Evolutionary conservation across 2,888 invertebrate species (phyloP).

Genomic region (Lingula anatina): DNA sequence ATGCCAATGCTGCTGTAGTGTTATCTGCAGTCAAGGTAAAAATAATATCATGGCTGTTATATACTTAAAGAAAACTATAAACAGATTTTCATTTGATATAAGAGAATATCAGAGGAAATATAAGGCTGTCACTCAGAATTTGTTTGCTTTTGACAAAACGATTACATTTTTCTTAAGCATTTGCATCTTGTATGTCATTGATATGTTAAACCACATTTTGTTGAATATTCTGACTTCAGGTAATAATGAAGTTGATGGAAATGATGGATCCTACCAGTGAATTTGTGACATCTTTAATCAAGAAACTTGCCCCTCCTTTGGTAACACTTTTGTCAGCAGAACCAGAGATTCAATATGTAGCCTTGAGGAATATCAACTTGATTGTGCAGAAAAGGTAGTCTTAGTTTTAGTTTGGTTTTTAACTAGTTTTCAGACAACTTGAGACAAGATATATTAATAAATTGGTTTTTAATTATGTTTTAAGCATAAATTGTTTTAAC

Average conservation of each 20-base stretch:
- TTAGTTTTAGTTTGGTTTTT: no score
- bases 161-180: background rate
- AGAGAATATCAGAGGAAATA: no score
- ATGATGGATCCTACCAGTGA: conserved; percentile 91
- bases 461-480: no score
- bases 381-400: conserved; percentile 85
- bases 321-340: conserved; percentile 96
- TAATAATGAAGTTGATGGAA: conserved; percentile 97
- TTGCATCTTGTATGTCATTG: background rate
- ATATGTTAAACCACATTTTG: background rate
- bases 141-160: background rate
- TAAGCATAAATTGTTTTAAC: no score
- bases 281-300: conserved; percentile 86
- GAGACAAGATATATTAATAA: no score
- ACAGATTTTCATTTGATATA: no score
- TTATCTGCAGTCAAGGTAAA: conserved; percentile 85
- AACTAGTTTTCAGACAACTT: no score
- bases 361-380: conserved; percentile 94
- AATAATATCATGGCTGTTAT: no score
- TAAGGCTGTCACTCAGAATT: no score
- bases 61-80: no score
- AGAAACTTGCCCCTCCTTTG: conserved; percentile 97
- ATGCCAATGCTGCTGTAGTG: conserved; percentile 98
- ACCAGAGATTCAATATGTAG: conserved; percentile 99
- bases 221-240: conserved; percentile 22